Evolutionary conservation across 2,113 vertebrate genomes (phyloP), one percentile per base, ranked within the genome.

Genomic region (Nesoenas mayeri): DNA sequence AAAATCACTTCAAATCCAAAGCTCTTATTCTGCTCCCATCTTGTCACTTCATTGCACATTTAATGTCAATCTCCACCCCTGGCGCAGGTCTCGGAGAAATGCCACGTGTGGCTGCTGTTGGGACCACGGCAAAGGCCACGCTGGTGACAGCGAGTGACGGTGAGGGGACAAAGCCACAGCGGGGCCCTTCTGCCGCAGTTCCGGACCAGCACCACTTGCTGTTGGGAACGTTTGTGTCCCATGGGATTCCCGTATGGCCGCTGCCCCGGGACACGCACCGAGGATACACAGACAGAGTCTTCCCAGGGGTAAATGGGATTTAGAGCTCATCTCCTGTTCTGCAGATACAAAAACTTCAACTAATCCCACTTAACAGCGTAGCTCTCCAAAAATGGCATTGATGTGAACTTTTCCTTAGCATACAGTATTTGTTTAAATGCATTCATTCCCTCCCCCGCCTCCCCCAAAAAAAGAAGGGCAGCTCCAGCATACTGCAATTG

Each of bases 1-100:
- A 92, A 95, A 98, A 99, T 98, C 98, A 98, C 98, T 98, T 98
- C 98, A 98, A 98, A 98, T 97, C 98, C 98, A 98, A 99, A 98
- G 97, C 97, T 97, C 95, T 97, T 94, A 96, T 97, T 98, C 97
- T 97, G 98, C 98, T 98, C 98, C 96, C 97, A 85, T 97, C 98
- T 98, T 97, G 98, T 98, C 98, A 98, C 94, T 97, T 98, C 98
- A 98, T 98, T 98, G 98, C 98, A 98, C 98, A 73, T 44, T 97
- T 86, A 91, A 85, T 89, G 91, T 97, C 94, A 72, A 72, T 72
- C 95, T 94, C 25, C 56, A 86, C 83, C 89, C 95, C 88, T 62
- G 57, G 79, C 61, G 34, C 4, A 36, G 56, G 75, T 69, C 57
- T 74, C 54, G 13, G 67, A 87, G 94, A 75, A 19, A n/a, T 82